phyloP scores from a whole-genome alignment of 2,888 invertebrate species.

The Orthosia gracilis region DNA sequence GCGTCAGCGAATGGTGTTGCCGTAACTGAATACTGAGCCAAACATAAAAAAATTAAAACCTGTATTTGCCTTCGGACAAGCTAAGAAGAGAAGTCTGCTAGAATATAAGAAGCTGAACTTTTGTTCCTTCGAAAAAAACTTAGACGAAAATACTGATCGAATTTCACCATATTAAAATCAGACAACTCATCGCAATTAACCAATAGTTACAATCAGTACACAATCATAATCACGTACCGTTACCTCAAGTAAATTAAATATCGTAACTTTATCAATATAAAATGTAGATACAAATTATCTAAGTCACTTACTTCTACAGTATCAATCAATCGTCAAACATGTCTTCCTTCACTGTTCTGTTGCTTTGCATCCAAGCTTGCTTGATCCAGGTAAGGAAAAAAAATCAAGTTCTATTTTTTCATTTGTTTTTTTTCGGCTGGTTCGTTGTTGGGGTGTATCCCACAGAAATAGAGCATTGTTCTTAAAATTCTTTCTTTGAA shows the following conservation, averaged over 20 bases:
- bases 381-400: slow-evolving; percentile 69
- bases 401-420: background rate
- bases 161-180: background rate
- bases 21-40: no score
- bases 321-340: slow-evolving; percentile 56
- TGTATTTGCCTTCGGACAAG: no score
- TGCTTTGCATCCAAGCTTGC: slow-evolving; percentile 73
- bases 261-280: slow-evolving; percentile 32
- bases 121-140: background rate
- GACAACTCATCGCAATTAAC: background rate
- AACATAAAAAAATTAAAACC: no score
- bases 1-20: no score
- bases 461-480: no score
- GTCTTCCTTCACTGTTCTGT: slow-evolving; percentile 68
- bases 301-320: slow-evolving; percentile 17
- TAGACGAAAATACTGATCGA: background rate
- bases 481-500: no score
- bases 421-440: no score
- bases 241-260: background rate
- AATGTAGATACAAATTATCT: background rate
- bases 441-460: no score
- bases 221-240: slow-evolving; percentile 27
- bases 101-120: no score
- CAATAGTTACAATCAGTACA: background rate
- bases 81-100: no score